Evolutionary conservation across 2,797 vertebrate genomes (phyloP), one percentile per base, ranked within the genome.

Genomic region (Salarias fasciatus): DNA sequence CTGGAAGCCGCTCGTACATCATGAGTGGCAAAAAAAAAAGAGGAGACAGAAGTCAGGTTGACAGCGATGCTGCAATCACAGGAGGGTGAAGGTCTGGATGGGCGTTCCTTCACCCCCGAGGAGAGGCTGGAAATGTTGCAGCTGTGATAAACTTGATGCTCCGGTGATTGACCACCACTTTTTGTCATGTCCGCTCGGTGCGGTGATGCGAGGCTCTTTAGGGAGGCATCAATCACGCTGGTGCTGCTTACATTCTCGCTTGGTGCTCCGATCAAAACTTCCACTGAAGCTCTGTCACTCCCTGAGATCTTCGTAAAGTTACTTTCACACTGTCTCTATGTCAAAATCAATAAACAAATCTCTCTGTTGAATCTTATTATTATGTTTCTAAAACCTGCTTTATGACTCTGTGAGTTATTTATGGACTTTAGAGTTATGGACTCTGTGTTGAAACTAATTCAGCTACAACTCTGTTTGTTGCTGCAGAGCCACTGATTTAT

Each of bases 121-220:
- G 28, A 14, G 24, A 45, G 38, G 7, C 5, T 14, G 13, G 13
- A 54, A n/a, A 54, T 46, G 11, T 40, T 44, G 18, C 44, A 46
- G 31, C 29, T 54, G 9, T 14, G 15, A 58, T 68, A n/a, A 45
- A 69, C 30, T 6, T 30, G 15, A 53, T 41, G 8, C 44, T 5
- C 9, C 13, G 7, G 15, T 53, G 57, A 53, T 51, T 46, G 18
- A 41, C 51, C 10, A 4, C 41, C 28, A 8, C 8, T 41, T 70
- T 63, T 13, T 38, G 38, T 60, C 11, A 30, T 31, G 29, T 8
- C n/a, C 28, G 64, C 51, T 43, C 11, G 37, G 55, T 65, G 5
- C 15, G 36, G n/a, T 64, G 43, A 13, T 9, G 9, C 30, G 13
- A n/a, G 36, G 49, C 44, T 52, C 36, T 2, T n/a, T n/a, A n/a